These are phyloP conservation scores for Calliopsis andreniformis DNA, from an alignment of 1,140 invertebrate genomes.

Conservation along the genomic window DNA sequence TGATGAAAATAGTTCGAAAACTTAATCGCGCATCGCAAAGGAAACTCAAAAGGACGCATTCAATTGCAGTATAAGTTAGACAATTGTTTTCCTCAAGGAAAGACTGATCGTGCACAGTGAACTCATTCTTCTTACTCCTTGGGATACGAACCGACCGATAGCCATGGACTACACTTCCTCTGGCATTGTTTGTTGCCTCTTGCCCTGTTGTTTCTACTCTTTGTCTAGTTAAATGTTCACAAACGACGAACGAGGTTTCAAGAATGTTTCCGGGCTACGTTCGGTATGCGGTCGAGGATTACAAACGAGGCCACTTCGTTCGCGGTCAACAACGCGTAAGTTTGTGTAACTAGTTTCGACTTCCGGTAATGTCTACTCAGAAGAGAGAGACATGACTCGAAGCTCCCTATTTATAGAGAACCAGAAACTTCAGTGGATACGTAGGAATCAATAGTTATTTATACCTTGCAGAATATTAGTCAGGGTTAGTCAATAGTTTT, in stretches of 20 bases:
- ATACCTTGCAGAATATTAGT: no score
- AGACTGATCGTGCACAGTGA: conserved; percentile 5
- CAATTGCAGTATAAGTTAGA: conserved; percentile 43
- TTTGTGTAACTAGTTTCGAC: not conserved
- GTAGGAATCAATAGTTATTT: no score
- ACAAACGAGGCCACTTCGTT: conserved; percentile 5
- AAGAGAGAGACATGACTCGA: no score
- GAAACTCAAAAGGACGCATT: conserved; percentile 38
- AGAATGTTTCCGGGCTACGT: conserved; percentile 24
- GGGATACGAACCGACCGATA: not conserved
- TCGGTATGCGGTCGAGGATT: conserved; percentile 11
- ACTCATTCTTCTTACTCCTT: not conserved
- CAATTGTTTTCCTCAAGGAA: conserved; percentile 43
- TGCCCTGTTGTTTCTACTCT: not conserved
- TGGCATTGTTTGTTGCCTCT: not conserved
- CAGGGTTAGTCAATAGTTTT: no score
- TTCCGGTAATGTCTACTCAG: not conserved
- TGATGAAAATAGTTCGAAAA: conserved; percentile 78
- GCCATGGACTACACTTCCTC: not conserved
- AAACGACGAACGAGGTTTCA: conserved; percentile 1
- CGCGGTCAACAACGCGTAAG: conserved; percentile 25
- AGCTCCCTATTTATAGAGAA: no score
- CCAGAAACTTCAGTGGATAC: no score
- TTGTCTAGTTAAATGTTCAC: not conserved
- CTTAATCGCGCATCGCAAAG: conserved; percentile 20